A percentile compares a stretch with the other conserved stretches of the same genome.
These are phyloP conservation scores for Anoura caudifer DNA, from an alignment of 2,113 vertebrate species.

Conservation along the genomic window DNA sequence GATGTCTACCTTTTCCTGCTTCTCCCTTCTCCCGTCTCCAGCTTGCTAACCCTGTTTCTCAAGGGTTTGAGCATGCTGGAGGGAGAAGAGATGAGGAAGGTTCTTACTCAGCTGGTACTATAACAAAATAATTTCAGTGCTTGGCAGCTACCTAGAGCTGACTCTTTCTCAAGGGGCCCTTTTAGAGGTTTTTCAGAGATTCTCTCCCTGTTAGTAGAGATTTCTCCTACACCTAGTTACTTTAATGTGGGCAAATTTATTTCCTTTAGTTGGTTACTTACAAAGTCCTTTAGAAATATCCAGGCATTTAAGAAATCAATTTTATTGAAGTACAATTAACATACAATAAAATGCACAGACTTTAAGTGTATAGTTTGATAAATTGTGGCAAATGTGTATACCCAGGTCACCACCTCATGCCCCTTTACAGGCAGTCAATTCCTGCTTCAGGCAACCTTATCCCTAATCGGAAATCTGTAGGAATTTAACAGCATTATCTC, in stretches of 20 bases:
- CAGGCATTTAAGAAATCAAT: not conserved
- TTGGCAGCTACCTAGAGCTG: not conserved
- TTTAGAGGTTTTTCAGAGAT: not conserved
- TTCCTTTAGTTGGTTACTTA: not conserved
- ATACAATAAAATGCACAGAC: not conserved
- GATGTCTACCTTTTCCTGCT: not conserved
- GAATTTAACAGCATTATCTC: not conserved
- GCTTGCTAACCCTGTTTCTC: not conserved
- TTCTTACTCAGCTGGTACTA: not conserved
- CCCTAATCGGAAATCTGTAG: not conserved
- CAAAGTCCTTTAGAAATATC: conserved; percentile 8
- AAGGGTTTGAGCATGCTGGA: not conserved
- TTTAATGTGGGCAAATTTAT: not conserved
- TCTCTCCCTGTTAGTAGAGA: not conserved
- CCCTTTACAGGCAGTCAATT: not conserved
- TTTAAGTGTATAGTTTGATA: not conserved
- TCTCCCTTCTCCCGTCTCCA: not conserved
- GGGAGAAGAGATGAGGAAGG: not conserved
- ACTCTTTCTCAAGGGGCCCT: not conserved
- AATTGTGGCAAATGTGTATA: not conserved
- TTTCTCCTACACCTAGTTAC: not conserved
- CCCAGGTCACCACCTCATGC: not conserved
- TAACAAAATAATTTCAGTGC: not conserved
- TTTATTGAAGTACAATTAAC: conserved; percentile 12
- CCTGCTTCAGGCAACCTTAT: not conserved